Percentiles rank a stretch among this genome's conserved stretches.
Evolutionary conservation across 2,797 vertebrate species (phyloP).

Genomic region (Spatula clypeata): DNA sequence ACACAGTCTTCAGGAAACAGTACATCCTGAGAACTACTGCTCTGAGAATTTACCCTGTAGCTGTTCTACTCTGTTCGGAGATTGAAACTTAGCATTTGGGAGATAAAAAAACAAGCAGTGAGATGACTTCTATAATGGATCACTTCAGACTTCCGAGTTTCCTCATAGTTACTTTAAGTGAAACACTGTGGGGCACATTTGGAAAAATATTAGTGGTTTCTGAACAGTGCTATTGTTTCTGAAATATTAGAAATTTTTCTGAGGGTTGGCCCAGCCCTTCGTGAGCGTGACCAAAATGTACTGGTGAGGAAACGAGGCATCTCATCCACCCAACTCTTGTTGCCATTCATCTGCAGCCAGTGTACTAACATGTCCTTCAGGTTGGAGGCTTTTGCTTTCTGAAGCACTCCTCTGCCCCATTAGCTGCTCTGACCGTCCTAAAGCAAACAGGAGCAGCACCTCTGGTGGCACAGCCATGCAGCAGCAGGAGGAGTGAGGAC

Average conservation of each 20-base stretch:
- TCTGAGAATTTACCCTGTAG: neutral
- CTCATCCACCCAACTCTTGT: fast-evolving
- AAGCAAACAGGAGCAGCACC: neutral
- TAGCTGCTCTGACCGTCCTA: neutral
- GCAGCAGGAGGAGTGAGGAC: neutral
- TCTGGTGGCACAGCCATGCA: fast-evolving
- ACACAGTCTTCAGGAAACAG: neutral
- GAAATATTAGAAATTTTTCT: neutral
- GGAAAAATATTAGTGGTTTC: neutral
- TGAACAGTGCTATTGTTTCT: neutral
- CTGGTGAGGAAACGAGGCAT: neutral
- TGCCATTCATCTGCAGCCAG: neutral
- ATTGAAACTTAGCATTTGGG: neutral
- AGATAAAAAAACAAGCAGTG: neutral
- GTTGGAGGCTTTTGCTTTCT: fast-evolving
- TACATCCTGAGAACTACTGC: neutral
- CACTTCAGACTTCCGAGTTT: neutral
- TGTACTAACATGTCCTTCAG: too few relatives aligned
- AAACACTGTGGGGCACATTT: neutral
- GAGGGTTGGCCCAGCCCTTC: neutral
- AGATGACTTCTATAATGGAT: neutral
- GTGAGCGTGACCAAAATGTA: neutral
- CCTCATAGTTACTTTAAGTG: neutral
- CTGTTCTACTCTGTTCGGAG: neutral
- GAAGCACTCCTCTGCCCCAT: fast-evolving